A percentile compares a stretch with the other conserved stretches of the same genome.
Conservation (phyloP, 1,140 invertebrate genomes). For the Plutomurus gul region DNA sequence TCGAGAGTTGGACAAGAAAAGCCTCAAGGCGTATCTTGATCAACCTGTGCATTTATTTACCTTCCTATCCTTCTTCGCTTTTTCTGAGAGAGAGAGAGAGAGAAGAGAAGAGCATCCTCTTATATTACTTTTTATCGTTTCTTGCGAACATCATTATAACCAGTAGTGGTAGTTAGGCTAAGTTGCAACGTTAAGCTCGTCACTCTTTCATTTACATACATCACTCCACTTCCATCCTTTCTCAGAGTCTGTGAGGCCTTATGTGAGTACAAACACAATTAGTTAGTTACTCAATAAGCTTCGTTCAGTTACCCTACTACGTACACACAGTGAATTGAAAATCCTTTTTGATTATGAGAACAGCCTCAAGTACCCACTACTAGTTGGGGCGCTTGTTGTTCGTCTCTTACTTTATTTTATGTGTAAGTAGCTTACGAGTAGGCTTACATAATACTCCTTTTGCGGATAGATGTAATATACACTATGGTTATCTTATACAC, state of each 20-base stretch:
- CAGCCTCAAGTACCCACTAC: neutral
- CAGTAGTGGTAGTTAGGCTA: neutral
- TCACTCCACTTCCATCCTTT: neutral
- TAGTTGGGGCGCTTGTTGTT: neutral
- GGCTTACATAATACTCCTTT: no score
- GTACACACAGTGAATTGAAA: neutral
- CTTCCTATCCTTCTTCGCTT: neutral
- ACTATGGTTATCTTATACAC: no score
- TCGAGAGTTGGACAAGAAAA: slow-evolving; percentile 8
- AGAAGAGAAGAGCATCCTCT: neutral
- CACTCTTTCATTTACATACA: slow-evolving; percentile 8
- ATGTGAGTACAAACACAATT: neutral
- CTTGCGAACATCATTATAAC: neutral
- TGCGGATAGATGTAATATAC: no score
- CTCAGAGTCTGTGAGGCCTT: no score
- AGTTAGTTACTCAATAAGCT: neutral
- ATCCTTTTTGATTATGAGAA: slow-evolving; percentile 8
- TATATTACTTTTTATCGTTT: slow-evolving; percentile 19
- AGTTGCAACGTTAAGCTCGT: neutral
- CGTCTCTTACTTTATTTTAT: neutral
- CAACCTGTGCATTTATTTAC: slow-evolving; percentile 27
- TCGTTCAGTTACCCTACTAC: neutral
- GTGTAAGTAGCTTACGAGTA: no score
- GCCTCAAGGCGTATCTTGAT: slow-evolving; percentile 12
- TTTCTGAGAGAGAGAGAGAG: neutral